These are phyloP conservation scores for Xylota sylvarum DNA, from an alignment of 2,888 invertebrate species.

Conservation along the genomic window DNA sequence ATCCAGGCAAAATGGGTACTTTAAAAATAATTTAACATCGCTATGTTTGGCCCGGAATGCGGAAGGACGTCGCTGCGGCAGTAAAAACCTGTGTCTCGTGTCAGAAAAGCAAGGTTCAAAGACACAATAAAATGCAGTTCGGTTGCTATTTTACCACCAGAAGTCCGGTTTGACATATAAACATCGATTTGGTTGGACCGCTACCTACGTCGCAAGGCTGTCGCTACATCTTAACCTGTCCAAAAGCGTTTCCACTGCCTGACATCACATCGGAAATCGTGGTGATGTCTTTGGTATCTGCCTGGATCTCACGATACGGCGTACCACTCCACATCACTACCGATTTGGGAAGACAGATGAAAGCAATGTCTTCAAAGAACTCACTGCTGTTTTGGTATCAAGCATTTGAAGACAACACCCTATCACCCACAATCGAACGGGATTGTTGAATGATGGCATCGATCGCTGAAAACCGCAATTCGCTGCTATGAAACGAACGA, in stretches of 20 bases:
- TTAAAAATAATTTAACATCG: not conserved
- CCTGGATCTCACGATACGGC: constrained; percentile 17
- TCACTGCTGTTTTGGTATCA: not conserved
- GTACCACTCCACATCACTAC: constrained; percentile 10
- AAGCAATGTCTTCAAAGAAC: not conserved
- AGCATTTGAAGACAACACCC: constrained; percentile 38
- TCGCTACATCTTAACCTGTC: constrained; percentile 40
- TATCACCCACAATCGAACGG: constrained; percentile 75
- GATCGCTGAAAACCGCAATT: constrained; percentile 63
- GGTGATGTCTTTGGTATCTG: not conserved
- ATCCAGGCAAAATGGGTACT: not conserved
- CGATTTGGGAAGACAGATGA: constrained; percentile 13
- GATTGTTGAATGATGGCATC: constrained; percentile 70
- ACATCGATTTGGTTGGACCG: constrained; percentile 47
- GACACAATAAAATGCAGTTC: constrained; percentile 33
- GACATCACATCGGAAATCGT: constrained; percentile 65
- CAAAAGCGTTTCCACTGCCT: constrained; percentile 46
- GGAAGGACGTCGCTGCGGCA: constrained; percentile 17
- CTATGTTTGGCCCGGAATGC: constrained; percentile 40
- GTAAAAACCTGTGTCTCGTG: constrained; percentile 29
- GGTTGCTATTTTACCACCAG: constrained; percentile 15
- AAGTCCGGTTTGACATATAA: constrained; percentile 43
- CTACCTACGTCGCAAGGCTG: constrained; percentile 39
- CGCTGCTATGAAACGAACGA: constrained; percentile 61
- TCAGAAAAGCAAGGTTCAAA: constrained; percentile 33